phyloP scores from a whole-genome alignment of 2,113 vertebrate species.

The Perccottus glenii region DNA sequence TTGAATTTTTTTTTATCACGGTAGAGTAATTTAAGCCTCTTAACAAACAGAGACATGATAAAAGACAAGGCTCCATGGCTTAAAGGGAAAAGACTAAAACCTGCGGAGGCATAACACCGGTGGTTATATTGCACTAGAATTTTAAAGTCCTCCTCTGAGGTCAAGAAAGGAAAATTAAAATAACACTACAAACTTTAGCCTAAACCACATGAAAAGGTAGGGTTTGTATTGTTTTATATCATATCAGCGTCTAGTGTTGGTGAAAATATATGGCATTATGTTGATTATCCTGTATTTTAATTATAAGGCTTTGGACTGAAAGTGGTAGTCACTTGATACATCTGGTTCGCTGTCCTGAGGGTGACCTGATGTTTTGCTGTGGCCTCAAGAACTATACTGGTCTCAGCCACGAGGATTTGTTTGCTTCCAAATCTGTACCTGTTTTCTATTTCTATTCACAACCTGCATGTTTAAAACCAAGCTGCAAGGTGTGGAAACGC shows the following conservation, averaged over 20 bases:
- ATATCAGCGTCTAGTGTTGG: constrained; percentile 16
- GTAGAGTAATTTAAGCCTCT: constrained; percentile 25
- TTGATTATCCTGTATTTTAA: constrained; percentile 36
- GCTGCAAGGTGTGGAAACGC: constrained; percentile 10
- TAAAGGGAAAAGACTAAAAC: constrained; percentile 48
- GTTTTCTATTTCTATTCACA: constrained; percentile 33
- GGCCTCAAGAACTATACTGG: constrained; percentile 15
- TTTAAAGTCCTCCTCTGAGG: constrained; percentile 31
- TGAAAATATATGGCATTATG: background rate
- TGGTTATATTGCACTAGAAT: constrained; percentile 18
- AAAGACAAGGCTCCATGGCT: constrained; percentile 38
- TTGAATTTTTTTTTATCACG: constrained; percentile 24
- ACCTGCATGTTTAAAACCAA: constrained; percentile 23
- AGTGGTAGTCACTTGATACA: constrained; percentile 27
- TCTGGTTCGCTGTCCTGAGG: constrained; percentile 26
- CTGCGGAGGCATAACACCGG: constrained; percentile 25
- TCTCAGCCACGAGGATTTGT: constrained; percentile 49
- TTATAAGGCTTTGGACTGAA: constrained; percentile 33
- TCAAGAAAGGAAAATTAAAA: constrained; percentile 32
- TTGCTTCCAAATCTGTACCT: constrained; percentile 51
- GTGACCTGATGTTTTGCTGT: constrained; percentile 53
- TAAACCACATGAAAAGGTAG: constrained; percentile 30
- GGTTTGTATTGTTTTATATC: constrained; percentile 16
- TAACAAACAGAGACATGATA: constrained; percentile 26
- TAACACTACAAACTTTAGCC: constrained; percentile 15